Evolutionary conservation across 2,113 vertebrate genomes (phyloP), one percentile per base, ranked within the genome.

Genomic region (Sialia sialis): DNA sequence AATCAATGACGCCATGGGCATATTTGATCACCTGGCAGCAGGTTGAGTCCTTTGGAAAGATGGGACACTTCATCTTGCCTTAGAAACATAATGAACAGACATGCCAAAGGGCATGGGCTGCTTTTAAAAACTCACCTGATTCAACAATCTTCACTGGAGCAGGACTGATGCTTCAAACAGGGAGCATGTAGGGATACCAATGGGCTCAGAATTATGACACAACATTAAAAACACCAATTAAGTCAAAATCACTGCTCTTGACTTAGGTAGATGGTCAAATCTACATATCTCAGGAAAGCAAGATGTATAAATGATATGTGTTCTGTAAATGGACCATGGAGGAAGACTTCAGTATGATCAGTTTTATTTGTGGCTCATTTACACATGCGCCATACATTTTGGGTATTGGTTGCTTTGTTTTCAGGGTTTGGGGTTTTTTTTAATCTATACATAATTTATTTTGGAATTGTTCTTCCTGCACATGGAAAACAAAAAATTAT

Each of bases 351-450:
- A 29, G 48, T 90, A 73, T 1, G 29, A 16, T 16, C 27, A 18
- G 7, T 76, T 79, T 59, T 75, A 90, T 4, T 9, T 12, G 8
- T 13, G 52, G 13, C 16, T 89, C 54, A 27, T 63, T 90, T 77
- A 64, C 21, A 69, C 1, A 12, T 11, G 6, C 4, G 48, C 16
- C 34, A 25, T 51, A 15, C 0, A 11, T 62, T 27, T 30, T 8
- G 25, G 21, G 12, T 8, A 4, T 23, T 52, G 7, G 3, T 30
- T 58, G 26, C 6, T 41, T 59, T 39, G 13, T 7, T 52, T 51
- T 59, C 3, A 10, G 3, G 3, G 6, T 3, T 1, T n/a, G n/a
- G n/a, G 10, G 7, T 18, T 8, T 2, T 38, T n/a, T 32, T 1
- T 25, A 34, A 80, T 70, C 16, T 63, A 21, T 6, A 4, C 1